Conservation (phyloP, 2,113 vertebrate species). For the Xyliphius kryptos region DNA sequence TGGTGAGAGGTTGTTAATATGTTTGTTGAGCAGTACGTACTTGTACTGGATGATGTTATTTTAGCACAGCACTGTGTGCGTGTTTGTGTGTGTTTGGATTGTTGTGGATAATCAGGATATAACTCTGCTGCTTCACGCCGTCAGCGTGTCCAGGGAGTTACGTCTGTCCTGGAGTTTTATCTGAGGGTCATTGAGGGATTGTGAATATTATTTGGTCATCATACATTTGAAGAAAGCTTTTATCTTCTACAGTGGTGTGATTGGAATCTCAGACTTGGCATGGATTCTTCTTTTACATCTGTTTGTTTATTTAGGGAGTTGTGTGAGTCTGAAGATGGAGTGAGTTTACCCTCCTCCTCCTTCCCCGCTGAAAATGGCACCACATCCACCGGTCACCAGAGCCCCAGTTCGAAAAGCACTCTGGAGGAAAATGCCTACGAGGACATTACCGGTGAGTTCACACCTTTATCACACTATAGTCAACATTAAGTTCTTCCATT, state of each 20-base stretch:
- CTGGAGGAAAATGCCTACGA: conserved; percentile 98
- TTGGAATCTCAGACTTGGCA: too few relatives aligned
- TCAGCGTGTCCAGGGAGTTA: conserved; percentile 1
- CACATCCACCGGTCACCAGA: conserved; percentile 62
- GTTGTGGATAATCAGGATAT: conserved; percentile 39
- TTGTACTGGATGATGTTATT: conserved; percentile 13
- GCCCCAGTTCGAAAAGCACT: conserved; percentile 88
- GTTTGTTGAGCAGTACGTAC: neutral
- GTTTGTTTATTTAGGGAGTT: conserved; percentile 73
- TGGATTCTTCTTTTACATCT: conserved; percentile 28
- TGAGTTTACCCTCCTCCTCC: conserved; percentile 77
- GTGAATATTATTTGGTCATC: conserved; percentile 6
- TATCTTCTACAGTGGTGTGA: too few relatives aligned
- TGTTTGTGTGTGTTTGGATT: conserved; percentile 27
- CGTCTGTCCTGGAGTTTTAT: conserved; percentile 5
- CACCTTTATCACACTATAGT: neutral
- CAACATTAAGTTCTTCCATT: too few relatives aligned
- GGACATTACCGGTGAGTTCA: conserved; percentile 89
- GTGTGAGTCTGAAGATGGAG: conserved; percentile 86
- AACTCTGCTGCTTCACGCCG: conserved; percentile 10
- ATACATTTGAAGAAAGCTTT: conserved; percentile 33
- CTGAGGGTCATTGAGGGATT: conserved; percentile 16
- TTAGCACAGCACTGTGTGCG: too few relatives aligned
- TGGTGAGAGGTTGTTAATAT: conserved; percentile 10
- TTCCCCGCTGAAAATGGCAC: conserved; percentile 93